phyloP scores from a whole-genome alignment of 1,140 invertebrate species.

The Nymphalis io region DNA sequence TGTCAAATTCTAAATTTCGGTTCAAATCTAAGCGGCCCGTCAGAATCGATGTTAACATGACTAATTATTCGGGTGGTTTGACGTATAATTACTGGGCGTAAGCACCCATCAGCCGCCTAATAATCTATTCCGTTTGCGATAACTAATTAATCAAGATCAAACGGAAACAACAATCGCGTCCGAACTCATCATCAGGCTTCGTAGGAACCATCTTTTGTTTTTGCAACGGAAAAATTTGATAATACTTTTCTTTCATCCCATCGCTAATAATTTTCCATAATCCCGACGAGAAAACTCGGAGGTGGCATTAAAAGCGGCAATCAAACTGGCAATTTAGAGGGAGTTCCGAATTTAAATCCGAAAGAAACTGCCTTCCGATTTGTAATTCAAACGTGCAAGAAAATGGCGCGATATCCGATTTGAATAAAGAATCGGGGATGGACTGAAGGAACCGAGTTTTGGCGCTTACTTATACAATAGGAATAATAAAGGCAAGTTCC shows the following conservation, averaged over 20 bases:
- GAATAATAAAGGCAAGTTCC: slow-evolving; percentile 20
- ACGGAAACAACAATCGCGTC: slow-evolving; percentile 62
- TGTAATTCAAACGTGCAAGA: slow-evolving; percentile 76
- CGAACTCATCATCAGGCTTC: slow-evolving; percentile 47
- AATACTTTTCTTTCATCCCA: slow-evolving; percentile 45
- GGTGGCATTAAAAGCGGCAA: slow-evolving; percentile 67
- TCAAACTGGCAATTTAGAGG: slow-evolving; percentile 72
- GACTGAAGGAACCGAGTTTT: slow-evolving; percentile 33
- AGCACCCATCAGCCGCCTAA: slow-evolving; percentile 53
- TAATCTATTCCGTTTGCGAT: slow-evolving; percentile 71
- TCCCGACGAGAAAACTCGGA: slow-evolving; percentile 58
- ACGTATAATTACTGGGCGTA: slow-evolving; percentile 56
- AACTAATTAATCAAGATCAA: slow-evolving; percentile 74
- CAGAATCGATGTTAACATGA: slow-evolving; percentile 50
- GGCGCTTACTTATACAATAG: slow-evolving; percentile 26
- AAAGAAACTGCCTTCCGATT: slow-evolving; percentile 74
- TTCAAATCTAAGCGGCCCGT: slow-evolving; percentile 31
- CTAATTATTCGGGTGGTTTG: slow-evolving; percentile 58
- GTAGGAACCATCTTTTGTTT: slow-evolving; percentile 53
- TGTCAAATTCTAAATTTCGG: slow-evolving; percentile 17
- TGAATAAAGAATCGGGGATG: slow-evolving; percentile 66
- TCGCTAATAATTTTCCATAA: slow-evolving; percentile 62
- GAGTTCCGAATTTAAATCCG: slow-evolving; percentile 67
- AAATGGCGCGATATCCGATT: slow-evolving; percentile 73
- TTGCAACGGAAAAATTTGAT: slow-evolving; percentile 36